Evolutionary conservation across 1,140 invertebrate species (phyloP).

Genomic region (Choristoneura fumiferana): DNA sequence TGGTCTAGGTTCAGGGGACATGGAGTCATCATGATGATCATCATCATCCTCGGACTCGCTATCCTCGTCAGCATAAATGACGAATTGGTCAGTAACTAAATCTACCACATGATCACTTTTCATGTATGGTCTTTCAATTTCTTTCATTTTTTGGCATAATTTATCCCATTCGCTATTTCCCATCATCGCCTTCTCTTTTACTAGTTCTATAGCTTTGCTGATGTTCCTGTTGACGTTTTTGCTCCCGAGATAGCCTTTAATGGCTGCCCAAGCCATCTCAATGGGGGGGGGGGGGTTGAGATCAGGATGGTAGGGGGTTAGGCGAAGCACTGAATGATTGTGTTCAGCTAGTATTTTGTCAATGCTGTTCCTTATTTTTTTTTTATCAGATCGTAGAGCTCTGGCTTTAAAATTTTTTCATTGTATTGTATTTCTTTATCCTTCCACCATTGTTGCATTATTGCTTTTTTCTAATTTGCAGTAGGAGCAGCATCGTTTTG

Average conservation of each 20-base stretch:
- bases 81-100: conserved; percentile 25
- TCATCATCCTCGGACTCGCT: background rate
- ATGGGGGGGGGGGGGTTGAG: conserved; percentile 26
- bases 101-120: conserved; percentile 26
- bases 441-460: conserved; percentile 26
- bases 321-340: conserved; percentile 20
- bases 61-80: conserved; percentile 25
- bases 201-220: conserved; percentile 17
- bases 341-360: conserved; percentile 24
- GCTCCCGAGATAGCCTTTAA: conserved; percentile 23
- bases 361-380: conserved; percentile 24
- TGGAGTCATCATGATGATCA: no score
- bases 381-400: conserved; percentile 26
- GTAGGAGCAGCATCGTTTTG: conserved; percentile 4
- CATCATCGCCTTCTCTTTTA: conserved; percentile 25
- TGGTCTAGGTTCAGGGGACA: no score
- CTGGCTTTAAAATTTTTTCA: conserved; percentile 21
- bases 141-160: conserved; percentile 25
- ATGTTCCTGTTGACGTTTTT: conserved; percentile 26
- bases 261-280: conserved; percentile 23
- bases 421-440: conserved; percentile 22
- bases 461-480: conserved; percentile 21
- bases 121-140: conserved; percentile 22
- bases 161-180: conserved; percentile 15
- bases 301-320: conserved; percentile 27